A percentile compares a stretch with the other conserved stretches of the same genome.
phyloP scores from a whole-genome alignment of 64 coral and sea anemone genomes.

The Stylophora pistillata region DNA sequence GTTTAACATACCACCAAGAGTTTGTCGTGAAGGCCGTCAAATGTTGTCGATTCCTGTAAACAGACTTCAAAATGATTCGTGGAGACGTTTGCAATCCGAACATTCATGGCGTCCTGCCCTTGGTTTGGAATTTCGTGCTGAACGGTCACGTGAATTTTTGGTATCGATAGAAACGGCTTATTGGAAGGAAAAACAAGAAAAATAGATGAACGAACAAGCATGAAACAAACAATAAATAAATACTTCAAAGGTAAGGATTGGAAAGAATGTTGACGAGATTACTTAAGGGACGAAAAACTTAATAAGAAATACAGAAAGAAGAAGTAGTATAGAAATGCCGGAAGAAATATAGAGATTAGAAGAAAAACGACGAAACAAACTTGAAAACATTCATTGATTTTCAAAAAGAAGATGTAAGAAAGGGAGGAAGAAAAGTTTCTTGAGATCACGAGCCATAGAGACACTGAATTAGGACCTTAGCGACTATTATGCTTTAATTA shows the following conservation, averaged over 20 bases:
- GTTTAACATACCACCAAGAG: neutral
- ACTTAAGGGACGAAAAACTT: too few species aligned
- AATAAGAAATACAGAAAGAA: too few species aligned
- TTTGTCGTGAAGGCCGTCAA: constrained; percentile 1
- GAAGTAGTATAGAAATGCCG: too few species aligned
- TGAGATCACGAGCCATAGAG: neutral
- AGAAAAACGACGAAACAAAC: too few species aligned
- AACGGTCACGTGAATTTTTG: neutral
- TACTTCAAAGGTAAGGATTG: neutral
- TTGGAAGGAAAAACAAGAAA: neutral
- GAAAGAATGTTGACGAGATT: too few species aligned
- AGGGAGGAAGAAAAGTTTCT: neutral
- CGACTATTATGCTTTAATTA: neutral
- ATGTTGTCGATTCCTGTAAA: constrained; percentile 12
- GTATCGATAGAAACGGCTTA: neutral
- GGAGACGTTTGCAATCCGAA: constrained; percentile 24
- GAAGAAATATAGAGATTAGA: too few species aligned
- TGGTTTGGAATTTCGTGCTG: neutral
- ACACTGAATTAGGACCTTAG: neutral
- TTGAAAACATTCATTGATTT: too few species aligned
- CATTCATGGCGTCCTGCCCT: constrained; percentile 19
- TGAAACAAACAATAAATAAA: neutral
- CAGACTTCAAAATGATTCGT: neutral
- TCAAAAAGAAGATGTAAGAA: too few species aligned
- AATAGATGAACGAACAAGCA: neutral